Evolutionary conservation across 2,888 invertebrate species (phyloP), one percentile per base, ranked within the genome.

Genomic region (Rutpela maculata): DNA sequence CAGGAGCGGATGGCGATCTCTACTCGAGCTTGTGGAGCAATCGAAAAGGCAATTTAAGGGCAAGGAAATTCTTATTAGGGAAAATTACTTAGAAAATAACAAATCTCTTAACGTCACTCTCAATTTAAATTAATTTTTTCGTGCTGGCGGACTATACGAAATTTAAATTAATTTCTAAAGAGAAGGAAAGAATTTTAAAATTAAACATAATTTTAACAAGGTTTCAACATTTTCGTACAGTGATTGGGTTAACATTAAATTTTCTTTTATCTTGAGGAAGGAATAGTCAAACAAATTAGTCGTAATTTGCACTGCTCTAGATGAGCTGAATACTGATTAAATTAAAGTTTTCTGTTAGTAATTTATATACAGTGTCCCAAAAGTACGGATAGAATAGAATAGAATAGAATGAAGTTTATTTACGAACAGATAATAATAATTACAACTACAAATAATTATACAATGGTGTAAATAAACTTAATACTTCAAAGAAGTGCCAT

Each of bases 81-180:
- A 74, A 77, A 77, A 77, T 77, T 71, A 74, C 74, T 77, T 69
- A 56, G 38, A 73, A 73, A 19, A 35, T 74, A 73, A 73, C 67
- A 59, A 74, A 74, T 74, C 55, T 68, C 63, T 57, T 55, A 74
- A 65, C 73, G 74, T 70, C 74, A 66, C 57, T 60, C 62, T 55
- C 75, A 26, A 57, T 74, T 75, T 66, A 74, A 74, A 66, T 74
- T 66, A 63, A 66, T 63, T 68, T 68, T 68, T 68, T 11, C 55
- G 17, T 55, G 22, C 17, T 26, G n/a, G 68, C 22, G 4, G 57
- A 31, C 31, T 56, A 57, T 35, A 31, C 31, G 18, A 56, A 55
- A 10, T 31, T 68, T 56, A 56, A 56, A 68, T 67, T 67, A 50
- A 67, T 67, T 50, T 67, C 12, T 22, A 63, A 31, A 63, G n/a